Base-by-base conservation (phyloP, 92 coral and sea anemone species). In the Galaxea fascicularis region DNA sequence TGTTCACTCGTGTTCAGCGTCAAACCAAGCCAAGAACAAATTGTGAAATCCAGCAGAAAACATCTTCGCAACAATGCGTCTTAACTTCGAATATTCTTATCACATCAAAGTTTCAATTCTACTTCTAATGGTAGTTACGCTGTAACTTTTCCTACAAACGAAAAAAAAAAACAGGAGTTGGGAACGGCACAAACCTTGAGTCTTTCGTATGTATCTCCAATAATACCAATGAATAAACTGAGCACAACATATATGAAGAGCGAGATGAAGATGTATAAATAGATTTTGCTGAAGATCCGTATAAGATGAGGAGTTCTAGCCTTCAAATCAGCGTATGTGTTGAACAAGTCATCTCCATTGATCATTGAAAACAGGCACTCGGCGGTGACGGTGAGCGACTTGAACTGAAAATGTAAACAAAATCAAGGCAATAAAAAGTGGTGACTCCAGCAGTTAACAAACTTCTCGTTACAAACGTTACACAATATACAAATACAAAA, bases 181-280 rank as follows among this genome's bases (percentile, higher is more conserved):
- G 21, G 3, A 74, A 20, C 11, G 10, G 15, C 10, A 70, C 92
- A 35, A 71, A 96, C 98, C 98, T 94, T 86, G 5, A 96, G 76
- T 68, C 98, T 91, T 75, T 96, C 98, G 80, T 96, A 96, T 26
- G 98, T 92, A 54, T 96, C 98, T 35, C 90, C 87, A 76, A 96
- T 96, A 72, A 96, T 96, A 84, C 98, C 96, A 46, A 96, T 96
- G 78, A 96, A 96, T 82, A 96, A 91, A 59, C 98, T 96, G 30
- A 96, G 91, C 3, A 96, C 98, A 15, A 96, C 95, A 79, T 96
- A 96, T 25, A 96, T 96, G 86, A 96, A 96, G 35, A 96, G 98
- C 17, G 93, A 76, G 70, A 92, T 94, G 79, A 96, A 96, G 71
- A 83, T 62, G 86, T 96, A 96, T 26, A 96, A 76, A 58, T 96